Evolutionary conservation across 2,888 invertebrate genomes (phyloP), one percentile per base, ranked within the genome.

Genomic region (Tholera decimalis): DNA sequence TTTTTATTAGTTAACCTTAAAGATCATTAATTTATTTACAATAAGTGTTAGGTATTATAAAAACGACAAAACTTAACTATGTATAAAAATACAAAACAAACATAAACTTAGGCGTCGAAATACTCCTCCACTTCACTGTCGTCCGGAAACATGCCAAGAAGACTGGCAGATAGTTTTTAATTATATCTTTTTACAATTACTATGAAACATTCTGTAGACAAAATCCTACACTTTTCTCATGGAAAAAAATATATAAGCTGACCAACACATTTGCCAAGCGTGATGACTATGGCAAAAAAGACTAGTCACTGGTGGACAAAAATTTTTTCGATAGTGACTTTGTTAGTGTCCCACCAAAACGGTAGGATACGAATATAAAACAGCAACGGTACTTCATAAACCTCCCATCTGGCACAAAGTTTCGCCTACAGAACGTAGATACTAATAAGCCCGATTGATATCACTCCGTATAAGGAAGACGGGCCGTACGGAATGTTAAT

Each of bases 401-500:
- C 20, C 41, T 50, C 22, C 49, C 20, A 47, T 41, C 7, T 46
- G 15, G 24, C 11, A 28, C 26, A n/a, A 69, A 46, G 46, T 46
- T 11, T 77, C 28, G 26, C 18, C 46, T 51, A 60, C 44, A 41
- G 11, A 33, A 62, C 35, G 55, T 39, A n/a, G n/a, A n/a, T n/a
- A 24, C 35, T 43, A 73, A 55, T 59, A 59, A 55, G 43, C 59
- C 9, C 56, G 30, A 57, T 63, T 60, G 71, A 46, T 56, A 57
- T 55, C 18, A 18, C 20, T 44, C 24, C 41, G 28, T 54, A 61
- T 73, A 72, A 61, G 75, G 81, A 75, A 71, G 66, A 22, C 60
- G 28, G 43, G 11, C 43, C 28, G 56, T 26, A 47, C 37, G 54
- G 83, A 71, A 82, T 82, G 46, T 71, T 73, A 82, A 82, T 79